Conservation (phyloP, 2,797 vertebrate genomes). For the Poeciliopsis paucimaculata region DNA sequence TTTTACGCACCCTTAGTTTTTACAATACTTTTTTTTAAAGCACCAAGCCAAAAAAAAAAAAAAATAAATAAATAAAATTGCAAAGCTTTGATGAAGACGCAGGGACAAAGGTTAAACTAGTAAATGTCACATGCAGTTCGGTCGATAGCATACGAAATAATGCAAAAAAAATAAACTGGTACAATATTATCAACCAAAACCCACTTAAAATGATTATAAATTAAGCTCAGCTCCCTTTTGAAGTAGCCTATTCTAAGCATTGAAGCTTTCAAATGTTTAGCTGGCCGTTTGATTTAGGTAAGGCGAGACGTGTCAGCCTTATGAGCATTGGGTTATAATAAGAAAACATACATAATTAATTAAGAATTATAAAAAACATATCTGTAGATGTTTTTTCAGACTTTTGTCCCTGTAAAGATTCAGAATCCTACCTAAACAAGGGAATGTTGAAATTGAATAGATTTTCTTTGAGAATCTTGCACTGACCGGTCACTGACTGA, state of each 20-base stretch:
- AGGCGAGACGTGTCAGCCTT: conserved; percentile 11
- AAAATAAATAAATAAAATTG: not conserved
- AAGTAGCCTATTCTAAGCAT: not conserved
- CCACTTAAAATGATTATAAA: not conserved
- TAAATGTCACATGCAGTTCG: not conserved
- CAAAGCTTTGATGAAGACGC: not conserved
- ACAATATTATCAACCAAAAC: not conserved
- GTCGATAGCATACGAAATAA: not conserved
- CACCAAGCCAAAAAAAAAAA: no score
- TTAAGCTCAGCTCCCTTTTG: not conserved
- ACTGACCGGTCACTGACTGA: not conserved
- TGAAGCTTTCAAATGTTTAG: not conserved
- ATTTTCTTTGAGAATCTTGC: not conserved
- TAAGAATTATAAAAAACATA: not conserved
- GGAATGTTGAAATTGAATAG: not conserved
- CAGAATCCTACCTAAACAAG: not conserved
- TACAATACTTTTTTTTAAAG: conserved; percentile 53
- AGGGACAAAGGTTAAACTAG: conserved; percentile 32
- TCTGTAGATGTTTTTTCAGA: not conserved
- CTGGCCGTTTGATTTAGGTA: conserved; percentile 24
- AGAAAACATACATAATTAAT: not conserved
- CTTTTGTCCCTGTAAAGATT: not conserved
- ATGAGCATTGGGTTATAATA: not conserved
- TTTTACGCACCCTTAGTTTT: conserved; percentile 28
- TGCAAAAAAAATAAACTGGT: not conserved